phyloP scores from a whole-genome alignment of 2,888 invertebrate species.

The Smittia aterrima region DNA sequence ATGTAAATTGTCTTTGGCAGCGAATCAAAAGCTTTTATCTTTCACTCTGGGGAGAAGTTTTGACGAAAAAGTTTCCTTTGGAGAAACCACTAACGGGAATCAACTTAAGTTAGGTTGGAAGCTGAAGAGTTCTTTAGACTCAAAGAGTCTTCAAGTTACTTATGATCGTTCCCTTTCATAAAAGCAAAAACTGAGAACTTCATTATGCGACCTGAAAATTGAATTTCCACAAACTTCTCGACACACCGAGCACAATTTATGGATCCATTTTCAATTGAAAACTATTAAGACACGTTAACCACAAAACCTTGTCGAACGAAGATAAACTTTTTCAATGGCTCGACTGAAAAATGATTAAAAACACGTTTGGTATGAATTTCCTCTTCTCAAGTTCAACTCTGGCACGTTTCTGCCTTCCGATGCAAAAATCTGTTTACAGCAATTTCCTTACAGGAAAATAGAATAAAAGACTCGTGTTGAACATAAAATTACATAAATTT shows the following conservation, averaged over 20 bases:
- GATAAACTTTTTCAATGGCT: constrained; percentile 31
- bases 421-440: constrained; percentile 37
- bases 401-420: constrained; percentile 27
- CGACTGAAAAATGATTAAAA: constrained; percentile 33
- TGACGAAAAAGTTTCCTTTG: not conserved
- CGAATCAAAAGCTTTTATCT: constrained; percentile 40
- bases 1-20: constrained; percentile 39
- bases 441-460: constrained; percentile 31
- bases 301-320: constrained; percentile 26
- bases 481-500: constrained; percentile 42
- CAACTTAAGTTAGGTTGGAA: not conserved
- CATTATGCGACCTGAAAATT: constrained; percentile 37
- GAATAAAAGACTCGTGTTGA: constrained; percentile 38
- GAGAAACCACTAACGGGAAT: not conserved
- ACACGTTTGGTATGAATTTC: constrained; percentile 41
- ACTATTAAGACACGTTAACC: constrained; percentile 31
- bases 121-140: not conserved
- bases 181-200: constrained; percentile 8
- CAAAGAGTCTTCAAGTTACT: too few species aligned
- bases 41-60: not conserved
- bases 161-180: not conserved
- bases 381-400: not conserved
- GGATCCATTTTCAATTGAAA: not conserved
- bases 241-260: constrained; percentile 19
- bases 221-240: constrained; percentile 25